Conservation (phyloP, 2,797 vertebrate genomes). For the Pipistrellus nathusii region DNA sequence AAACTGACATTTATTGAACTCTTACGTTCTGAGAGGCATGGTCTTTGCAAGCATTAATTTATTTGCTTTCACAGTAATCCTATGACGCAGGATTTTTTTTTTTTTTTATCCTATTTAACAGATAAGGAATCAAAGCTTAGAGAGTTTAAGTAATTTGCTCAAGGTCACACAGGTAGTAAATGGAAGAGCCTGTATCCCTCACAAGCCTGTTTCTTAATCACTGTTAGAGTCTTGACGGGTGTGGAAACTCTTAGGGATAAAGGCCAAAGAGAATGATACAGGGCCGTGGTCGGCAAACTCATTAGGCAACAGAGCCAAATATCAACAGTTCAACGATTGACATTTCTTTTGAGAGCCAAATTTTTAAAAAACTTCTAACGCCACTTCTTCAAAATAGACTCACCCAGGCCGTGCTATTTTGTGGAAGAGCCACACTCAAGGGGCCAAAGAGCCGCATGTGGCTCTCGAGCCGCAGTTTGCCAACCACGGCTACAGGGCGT, state of each 20-base stretch:
- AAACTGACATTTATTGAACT: constrained; percentile 77
- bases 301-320: too few relatives aligned
- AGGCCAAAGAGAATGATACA: constrained; percentile 37
- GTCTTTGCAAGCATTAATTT: constrained; percentile 75
- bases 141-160: constrained; percentile 78
- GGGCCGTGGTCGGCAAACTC: background rate
- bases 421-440: too few relatives aligned
- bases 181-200: constrained; percentile 55
- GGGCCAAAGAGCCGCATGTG: too few relatives aligned
- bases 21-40: constrained; percentile 73
- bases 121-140: constrained; percentile 78
- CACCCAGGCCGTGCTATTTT: too few relatives aligned
- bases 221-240: constrained; percentile 62
- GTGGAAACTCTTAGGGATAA: constrained; percentile 33
- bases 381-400: too few relatives aligned
- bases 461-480: too few relatives aligned
- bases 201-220: constrained; percentile 59
- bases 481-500: background rate
- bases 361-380: too few relatives aligned
- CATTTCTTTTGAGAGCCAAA: too few relatives aligned
- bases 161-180: constrained; percentile 78
- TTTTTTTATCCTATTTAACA: constrained; percentile 72
- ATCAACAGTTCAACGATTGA: too few relatives aligned
- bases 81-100: constrained; percentile 36
- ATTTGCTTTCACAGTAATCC: constrained; percentile 79